Base-by-base conservation (phyloP, 2,113 vertebrate genomes). In the Carassius carassius region DNA sequence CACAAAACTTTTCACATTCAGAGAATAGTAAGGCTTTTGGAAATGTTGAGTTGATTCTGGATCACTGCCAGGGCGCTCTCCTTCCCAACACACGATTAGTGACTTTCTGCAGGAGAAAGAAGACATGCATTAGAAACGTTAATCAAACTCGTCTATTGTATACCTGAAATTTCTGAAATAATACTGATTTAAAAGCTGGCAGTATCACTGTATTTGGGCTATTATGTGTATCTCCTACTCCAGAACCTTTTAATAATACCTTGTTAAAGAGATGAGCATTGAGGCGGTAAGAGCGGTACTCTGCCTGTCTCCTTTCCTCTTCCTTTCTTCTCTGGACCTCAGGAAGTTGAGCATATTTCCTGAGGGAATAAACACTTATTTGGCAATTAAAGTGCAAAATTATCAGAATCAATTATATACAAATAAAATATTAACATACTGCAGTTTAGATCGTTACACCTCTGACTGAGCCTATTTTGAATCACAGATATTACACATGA, bases 311-410 rank as follows among this genome's bases (percentile, higher is more conserved):
- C 84, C 90, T 94, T 60, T 98, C 96, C n/a, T 97, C 97, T 72
- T 97, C 96, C 84, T 87, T 86, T 88, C 90, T 95, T 84, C 93
- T 93, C 87, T 89, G 93, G 72, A 99, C 95, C 90, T 99, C 98
- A 0, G 98, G 97, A 1, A 99, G 96, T 91, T 93, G 96, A 84
- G 97, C 93, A 5, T 98, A 99, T 23, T 98, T 96, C 87, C 98
- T 99, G 77, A 8, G 7, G 60, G 86, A 67, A 80, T 14, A 35
- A 10, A 69, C 10, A 69, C 13, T 51, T 67, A 65, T 16, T 60
- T 60, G n/a, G 2, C 0, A 56, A 23, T 23, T 78, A 21, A 56
- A 58, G 8, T 78, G 19, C 32, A 44, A 23, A 78, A 62, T 58
- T 37, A 14, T 11, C 10, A 0, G 11, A 44, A 47, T 47, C 37